Conservation (phyloP, 92 coral and sea anemone species). For the Siderastrea siderea region DNA sequence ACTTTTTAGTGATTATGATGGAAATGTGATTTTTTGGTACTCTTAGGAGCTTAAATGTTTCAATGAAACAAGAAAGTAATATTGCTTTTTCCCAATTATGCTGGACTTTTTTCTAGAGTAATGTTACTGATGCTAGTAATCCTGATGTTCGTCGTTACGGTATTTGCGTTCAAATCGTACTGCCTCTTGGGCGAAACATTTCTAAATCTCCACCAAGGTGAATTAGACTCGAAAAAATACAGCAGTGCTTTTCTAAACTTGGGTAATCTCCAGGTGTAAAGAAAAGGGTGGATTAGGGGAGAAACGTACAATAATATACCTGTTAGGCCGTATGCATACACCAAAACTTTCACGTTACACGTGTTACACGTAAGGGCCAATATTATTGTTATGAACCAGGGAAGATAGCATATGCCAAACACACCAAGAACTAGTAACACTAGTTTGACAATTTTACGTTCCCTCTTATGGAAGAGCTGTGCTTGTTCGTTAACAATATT, state of each 20-base stretch:
- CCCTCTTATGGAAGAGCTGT: background rate
- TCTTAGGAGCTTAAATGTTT: no score
- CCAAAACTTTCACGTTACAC: background rate
- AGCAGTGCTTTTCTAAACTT: background rate
- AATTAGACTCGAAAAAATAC: background rate
- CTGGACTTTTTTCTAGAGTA: no score
- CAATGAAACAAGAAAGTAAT: no score
- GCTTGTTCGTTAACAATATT: background rate
- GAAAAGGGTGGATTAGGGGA: constrained; percentile 11
- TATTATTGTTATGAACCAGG: background rate
- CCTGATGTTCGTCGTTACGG: no score
- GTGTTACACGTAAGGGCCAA: background rate
- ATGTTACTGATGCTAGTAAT: no score
- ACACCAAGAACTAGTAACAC: constrained; percentile 11
- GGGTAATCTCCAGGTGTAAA: constrained; percentile 18
- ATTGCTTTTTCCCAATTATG: no score
- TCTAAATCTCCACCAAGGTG: background rate
- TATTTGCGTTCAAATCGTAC: background rate
- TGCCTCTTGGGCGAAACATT: background rate
- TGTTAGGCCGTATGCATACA: background rate
- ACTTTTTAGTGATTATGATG: no score
- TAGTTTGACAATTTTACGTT: background rate
- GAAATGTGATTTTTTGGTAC: no score
- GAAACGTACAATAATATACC: constrained; percentile 10
- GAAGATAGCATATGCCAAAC: constrained; percentile 11